A percentile compares a stretch with the other conserved stretches of the same genome.
Conservation (phyloP, 2,797 vertebrate species). For the Anguilla marmorata region DNA sequence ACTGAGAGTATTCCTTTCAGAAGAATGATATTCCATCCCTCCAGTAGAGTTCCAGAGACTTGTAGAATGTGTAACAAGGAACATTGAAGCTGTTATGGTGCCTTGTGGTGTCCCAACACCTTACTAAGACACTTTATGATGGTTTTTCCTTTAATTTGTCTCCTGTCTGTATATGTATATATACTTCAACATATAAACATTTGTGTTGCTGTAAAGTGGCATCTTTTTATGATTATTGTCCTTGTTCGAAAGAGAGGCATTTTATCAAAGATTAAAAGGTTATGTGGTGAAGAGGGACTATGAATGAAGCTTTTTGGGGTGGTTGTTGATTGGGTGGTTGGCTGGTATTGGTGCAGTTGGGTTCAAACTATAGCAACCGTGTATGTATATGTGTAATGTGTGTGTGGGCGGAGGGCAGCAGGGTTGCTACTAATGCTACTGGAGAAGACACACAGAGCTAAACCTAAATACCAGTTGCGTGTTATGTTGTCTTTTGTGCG, state of each 20-base stretch:
- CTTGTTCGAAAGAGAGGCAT: neutral
- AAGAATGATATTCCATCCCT: no score
- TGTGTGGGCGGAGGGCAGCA: neutral
- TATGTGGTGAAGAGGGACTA: neutral
- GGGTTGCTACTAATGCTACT: neutral
- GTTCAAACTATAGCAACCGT: neutral
- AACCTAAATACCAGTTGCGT: neutral
- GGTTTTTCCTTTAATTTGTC: no score
- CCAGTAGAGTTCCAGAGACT: no score
- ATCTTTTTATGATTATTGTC: neutral
- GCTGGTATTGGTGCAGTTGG: neutral
- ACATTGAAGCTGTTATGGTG: no score
- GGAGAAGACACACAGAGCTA: neutral
- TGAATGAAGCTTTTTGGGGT: neutral
- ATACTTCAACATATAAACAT: neutral
- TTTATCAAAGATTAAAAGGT: neutral
- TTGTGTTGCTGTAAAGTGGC: neutral
- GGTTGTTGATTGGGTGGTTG: neutral
- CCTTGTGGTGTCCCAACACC: no score
- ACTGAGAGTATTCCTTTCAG: no score
- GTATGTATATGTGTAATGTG: neutral
- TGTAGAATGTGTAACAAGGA: no score
- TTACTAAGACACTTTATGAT: no score
- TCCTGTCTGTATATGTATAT: no score
- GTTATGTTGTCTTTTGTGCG: neutral